A percentile compares a stretch with the other conserved stretches of the same genome.
Evolutionary conservation across 2,888 invertebrate genomes (phyloP).

Genomic region (Idaea biselata): DNA sequence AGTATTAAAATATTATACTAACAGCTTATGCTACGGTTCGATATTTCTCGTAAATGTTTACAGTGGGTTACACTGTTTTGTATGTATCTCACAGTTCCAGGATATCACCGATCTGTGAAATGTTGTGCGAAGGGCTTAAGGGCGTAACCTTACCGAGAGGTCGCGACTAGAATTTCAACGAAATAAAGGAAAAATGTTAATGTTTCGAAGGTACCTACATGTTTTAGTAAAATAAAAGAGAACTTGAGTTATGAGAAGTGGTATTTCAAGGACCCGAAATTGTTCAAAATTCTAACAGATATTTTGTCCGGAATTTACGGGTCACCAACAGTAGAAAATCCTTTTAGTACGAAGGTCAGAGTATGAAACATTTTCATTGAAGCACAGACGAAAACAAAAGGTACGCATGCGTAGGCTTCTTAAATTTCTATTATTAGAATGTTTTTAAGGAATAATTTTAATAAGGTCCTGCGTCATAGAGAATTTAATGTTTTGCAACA

Average conservation of each 20-base stretch:
- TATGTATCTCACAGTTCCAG: neutral
- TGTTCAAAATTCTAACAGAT: conserved; percentile 1
- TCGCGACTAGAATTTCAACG: neutral
- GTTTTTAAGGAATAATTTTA: too few relatives aligned
- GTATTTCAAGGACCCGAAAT: neutral
- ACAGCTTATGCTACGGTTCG: neutral
- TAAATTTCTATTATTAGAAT: too few relatives aligned
- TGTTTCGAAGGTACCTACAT: neutral
- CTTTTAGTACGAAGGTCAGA: neutral
- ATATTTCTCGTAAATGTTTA: neutral
- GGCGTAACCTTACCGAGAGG: neutral
- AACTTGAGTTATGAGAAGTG: conserved; percentile 2
- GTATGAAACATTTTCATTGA: neutral
- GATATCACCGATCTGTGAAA: conserved; percentile 1
- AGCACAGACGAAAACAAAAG: neutral
- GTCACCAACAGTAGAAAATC: neutral
- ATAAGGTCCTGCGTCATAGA: too few relatives aligned
- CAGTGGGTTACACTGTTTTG: neutral
- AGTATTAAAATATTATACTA: neutral
- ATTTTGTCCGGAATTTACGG: neutral
- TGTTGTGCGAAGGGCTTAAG: neutral
- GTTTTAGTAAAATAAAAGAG: neutral
- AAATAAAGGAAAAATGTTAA: conserved; percentile 1
- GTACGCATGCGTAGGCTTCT: too few relatives aligned
- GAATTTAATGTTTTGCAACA: too few relatives aligned